phyloP scores from a whole-genome alignment of 2,888 invertebrate species.

The Ditylenchus weischeri region DNA sequence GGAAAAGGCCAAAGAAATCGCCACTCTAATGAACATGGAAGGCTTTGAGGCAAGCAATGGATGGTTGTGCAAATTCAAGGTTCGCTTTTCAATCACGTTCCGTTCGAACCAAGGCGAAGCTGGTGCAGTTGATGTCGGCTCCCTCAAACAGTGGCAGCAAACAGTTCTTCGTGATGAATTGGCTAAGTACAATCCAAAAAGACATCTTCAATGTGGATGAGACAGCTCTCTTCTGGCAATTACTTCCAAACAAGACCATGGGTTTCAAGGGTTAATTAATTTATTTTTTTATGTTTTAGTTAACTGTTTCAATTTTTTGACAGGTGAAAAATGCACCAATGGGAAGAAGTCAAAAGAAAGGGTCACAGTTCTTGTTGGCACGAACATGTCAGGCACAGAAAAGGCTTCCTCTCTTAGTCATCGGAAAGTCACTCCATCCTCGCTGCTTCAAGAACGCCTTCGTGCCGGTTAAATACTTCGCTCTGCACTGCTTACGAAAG shows the following conservation, averaged over 20 bases:
- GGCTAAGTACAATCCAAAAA: not conserved
- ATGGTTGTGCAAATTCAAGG: not conserved
- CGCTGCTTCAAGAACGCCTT: too few species aligned
- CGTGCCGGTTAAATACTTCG: too few species aligned
- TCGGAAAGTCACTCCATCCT: too few species aligned
- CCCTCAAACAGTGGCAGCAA: not conserved
- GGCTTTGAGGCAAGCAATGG: conserved; percentile 5
- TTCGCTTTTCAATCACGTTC: not conserved
- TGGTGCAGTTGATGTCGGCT: not conserved
- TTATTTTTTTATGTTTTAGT: not conserved
- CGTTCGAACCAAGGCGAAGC: conserved; percentile 3
- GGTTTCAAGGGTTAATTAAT: not conserved
- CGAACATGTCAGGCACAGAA: conserved; percentile 1
- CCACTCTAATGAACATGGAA: conserved; percentile 2
- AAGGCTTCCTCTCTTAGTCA: too few species aligned
- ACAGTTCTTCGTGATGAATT: conserved; percentile 3
- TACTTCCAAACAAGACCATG: not conserved
- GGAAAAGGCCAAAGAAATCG: conserved; percentile 7
- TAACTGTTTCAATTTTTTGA: not conserved
- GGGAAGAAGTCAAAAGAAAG: not conserved
- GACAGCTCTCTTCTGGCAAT: not conserved
- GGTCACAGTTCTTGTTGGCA: not conserved
- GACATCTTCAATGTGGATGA: conserved; percentile 4
- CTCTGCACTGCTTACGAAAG: too few species aligned
- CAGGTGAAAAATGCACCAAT: not conserved